Base-by-base conservation (phyloP, 2,797 vertebrate species). In the Smutsia temminckii region DNA sequence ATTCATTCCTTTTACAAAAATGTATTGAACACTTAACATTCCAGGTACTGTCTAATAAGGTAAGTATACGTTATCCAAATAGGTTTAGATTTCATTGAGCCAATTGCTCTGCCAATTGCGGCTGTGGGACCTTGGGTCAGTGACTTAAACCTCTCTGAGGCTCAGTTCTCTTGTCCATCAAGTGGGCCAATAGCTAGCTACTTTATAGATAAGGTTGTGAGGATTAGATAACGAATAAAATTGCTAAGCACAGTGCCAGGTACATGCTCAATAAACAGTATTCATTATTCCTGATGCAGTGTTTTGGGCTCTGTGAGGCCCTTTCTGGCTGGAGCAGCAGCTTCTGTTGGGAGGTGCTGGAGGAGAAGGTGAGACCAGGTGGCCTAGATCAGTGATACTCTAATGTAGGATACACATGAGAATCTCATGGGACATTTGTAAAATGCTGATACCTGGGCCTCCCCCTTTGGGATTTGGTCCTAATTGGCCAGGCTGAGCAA, bases 401-500 rank as follows among this genome's bases (percentile, higher is more conserved):
- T 37, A 59, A 40, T 1, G 8, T 51, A 29, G n/a, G 59, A 23
- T 16, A 25, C n/a, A 23, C 11, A 3, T 46, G 16, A 64, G 86
- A 66, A 49, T 64, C 46, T 83, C 64, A 7, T 9, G 18, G 61
- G 83, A 34, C 12, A 0, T 69, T 42, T 75, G 23, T 59, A 42
- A 63, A 75, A 49, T 46, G 20, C 78, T 49, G 59, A 89, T 81
- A 57, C 34, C 83, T 32, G 32, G 8, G 18, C 37, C 40, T 75
- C 37, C 11, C 6, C 55, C 27, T 46, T 25, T 10, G 71, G n/a
- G 20, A 37, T 71, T 95, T 72, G 51, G 34, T 9, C 75, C 81
- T 90, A 69, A 93, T 64, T 75, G 55, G 14, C 57, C 51, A 78
- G 91, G 16, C 71, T 90, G 71, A 74, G 87, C 89, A 84, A 71